Evolutionary conservation across 2,888 invertebrate genomes (phyloP), one percentile per base, ranked within the genome.

Genomic region (Lordiphosa andalusiaca): DNA sequence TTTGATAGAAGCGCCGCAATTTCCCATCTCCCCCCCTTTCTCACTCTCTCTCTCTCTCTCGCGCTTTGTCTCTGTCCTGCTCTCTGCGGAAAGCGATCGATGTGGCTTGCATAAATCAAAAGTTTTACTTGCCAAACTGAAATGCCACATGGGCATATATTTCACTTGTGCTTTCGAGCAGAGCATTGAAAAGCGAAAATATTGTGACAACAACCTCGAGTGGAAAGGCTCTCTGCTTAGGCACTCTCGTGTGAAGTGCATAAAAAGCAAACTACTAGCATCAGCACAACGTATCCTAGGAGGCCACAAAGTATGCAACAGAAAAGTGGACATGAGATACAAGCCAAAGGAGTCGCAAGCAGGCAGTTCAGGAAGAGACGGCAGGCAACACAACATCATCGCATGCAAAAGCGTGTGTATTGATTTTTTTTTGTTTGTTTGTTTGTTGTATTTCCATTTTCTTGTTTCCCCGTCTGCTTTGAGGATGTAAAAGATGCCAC

Each of bases 161-260:
- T 82, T 81, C 83, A 77, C 78, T 84, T 82, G 74, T 73, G 74
- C 84, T 77, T 81, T 82, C 78, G 67, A 80, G 84, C 64, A 64
- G 69, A 73, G 73, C 78, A 72, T 75, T 81, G 80, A 85, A 83
- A 75, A 81, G 83, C 85, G 80, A 80, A 81, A 81, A 85, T 81
- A 83, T 81, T 81, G 80, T 73, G 83, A 85, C 85, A 69, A 48
- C 57, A 63, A 33, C 47, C 69, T 53, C 58, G 62, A 78, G 80
- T 76, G 76, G 71, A 66, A 66, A 61, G 68, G 73, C 69, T 69
- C 53, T 33, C 21, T 50, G 64, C 36, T 55, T 53, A 33, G 38
- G 69, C 73, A 67, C 75, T 75, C 30, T 30, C 64, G 67, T 73
- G 61, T 85, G 76, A 83, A 81, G 81, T 80, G 80, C 73, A 85